Evolutionary conservation across 2,888 invertebrate genomes (phyloP).

Genomic region (Slavum lentiscoides): DNA sequence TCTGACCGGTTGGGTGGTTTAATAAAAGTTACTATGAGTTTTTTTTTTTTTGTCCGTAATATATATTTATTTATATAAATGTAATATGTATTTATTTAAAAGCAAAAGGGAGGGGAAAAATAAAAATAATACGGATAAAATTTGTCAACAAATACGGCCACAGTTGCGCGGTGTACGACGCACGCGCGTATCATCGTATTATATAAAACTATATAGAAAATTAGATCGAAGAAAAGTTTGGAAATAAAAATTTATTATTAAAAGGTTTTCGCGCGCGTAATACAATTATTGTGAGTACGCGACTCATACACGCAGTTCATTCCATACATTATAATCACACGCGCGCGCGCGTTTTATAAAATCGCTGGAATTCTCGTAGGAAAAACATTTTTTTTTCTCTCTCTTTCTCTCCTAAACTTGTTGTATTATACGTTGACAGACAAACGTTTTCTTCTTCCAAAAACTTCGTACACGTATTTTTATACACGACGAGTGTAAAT

Average conservation of each 20-base stretch:
- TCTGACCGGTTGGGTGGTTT: background rate
- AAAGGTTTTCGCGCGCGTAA: background rate
- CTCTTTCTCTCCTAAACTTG: too few species aligned
- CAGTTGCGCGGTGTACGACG: too few species aligned
- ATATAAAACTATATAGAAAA: background rate
- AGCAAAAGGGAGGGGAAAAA: background rate
- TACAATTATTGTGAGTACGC: background rate
- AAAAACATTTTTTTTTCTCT: background rate
- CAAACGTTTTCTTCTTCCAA: too few species aligned
- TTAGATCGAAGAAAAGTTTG: conserved; percentile 3
- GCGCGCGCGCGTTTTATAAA: background rate
- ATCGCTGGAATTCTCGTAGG: background rate
- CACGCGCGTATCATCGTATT: background rate
- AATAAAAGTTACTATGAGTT: background rate
- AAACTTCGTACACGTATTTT: too few species aligned
- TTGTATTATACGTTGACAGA: too few species aligned
- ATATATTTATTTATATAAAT: too few species aligned
- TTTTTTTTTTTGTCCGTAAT: background rate
- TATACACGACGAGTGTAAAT: too few species aligned
- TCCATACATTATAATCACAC: background rate
- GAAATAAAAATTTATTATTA: background rate
- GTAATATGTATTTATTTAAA: too few species aligned
- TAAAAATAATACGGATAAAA: conserved; percentile 1
- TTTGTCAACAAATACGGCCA: background rate
- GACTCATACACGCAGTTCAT: background rate